Base-by-base conservation (phyloP, 2,797 vertebrate species). In the Phataginus tetradactyla region DNA sequence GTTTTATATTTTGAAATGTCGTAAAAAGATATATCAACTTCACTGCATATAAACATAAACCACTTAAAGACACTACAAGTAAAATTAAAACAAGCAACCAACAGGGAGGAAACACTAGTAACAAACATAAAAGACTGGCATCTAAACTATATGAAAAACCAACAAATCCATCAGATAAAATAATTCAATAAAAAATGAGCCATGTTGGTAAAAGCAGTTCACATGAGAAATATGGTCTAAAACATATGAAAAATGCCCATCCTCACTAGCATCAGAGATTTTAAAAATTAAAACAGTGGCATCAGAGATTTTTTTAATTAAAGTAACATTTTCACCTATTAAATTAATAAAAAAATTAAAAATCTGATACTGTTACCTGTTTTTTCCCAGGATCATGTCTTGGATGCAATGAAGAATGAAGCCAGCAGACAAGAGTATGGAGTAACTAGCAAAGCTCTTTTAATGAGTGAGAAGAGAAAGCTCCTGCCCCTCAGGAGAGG, bases 11-110 rank as follows among this genome's bases (percentile, higher is more conserved):
- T 79, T 96, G 25, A 57, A 68, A 84, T 74, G 27, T 80, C 37
- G 59, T 55, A 59, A 88, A 87, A 88, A 69, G 39, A 39, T 57
- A 86, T 66, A 80, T 53, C 61, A 90, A 71, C 34, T 63, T 95
- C 29, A 77, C n/a, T 61, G 63, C 59, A 61, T 63, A 72, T 69
- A 94, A 69, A 94, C 74, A 86, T 81, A 63, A 94, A 93, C 78
- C 8, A 63, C 55, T 51, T 94, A 51, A 57, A 84, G 51, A 84
- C 18, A 45, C 7, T 18, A 27, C 20, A 96, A 42, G 39, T 68
- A 59, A 78, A 61, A 37, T 61, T 75, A 57, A 75, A 90, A 80
- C 27, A 96, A 53, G 63, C 42, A 49, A 59, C 37, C 63, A 51
- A 84, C 29, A 57, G n/a, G 49, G 29, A 92, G 45, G 55, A 79